phyloP scores from a whole-genome alignment of 2,888 invertebrate species.

The Leucania comma region DNA sequence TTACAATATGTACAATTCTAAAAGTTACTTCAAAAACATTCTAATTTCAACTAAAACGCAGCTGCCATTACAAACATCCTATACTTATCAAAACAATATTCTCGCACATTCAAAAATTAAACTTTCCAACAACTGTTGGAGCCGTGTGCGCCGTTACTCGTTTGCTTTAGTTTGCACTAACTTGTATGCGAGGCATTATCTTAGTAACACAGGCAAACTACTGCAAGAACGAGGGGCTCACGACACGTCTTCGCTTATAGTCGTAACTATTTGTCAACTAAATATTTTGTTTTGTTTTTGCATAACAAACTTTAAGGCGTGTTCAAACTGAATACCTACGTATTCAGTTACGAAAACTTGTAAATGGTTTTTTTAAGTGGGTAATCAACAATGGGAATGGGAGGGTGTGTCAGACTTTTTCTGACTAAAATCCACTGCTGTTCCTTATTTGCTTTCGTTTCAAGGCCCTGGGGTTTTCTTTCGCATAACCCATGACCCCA shows the following conservation, averaged over 20 bases:
- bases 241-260: constrained; percentile 31
- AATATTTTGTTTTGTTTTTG: constrained; percentile 11
- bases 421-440: too few species aligned
- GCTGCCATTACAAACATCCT: constrained; percentile 28
- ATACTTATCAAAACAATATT: constrained; percentile 48
- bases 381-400: too few species aligned
- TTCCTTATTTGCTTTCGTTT: too few species aligned
- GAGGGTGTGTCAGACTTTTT: too few species aligned
- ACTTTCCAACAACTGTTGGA: constrained; percentile 67
- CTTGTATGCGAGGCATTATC: constrained; percentile 74
- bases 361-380: too few species aligned
- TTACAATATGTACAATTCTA: not conserved
- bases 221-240: constrained; percentile 29
- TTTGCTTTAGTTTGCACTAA: constrained; percentile 73
- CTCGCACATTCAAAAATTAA: constrained; percentile 66
- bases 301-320: too few species aligned
- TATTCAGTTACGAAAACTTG: not conserved
- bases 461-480: too few species aligned
- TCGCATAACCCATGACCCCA: too few species aligned
- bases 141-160: constrained; percentile 65
- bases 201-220: constrained; percentile 68
- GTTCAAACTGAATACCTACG: not conserved
- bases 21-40: constrained; percentile 11
- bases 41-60: constrained; percentile 8
- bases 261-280: constrained; percentile 39